A percentile compares a stretch with the other conserved stretches of the same genome.
phyloP scores from a whole-genome alignment of 2,888 invertebrate species.

The Parnassius orleans region DNA sequence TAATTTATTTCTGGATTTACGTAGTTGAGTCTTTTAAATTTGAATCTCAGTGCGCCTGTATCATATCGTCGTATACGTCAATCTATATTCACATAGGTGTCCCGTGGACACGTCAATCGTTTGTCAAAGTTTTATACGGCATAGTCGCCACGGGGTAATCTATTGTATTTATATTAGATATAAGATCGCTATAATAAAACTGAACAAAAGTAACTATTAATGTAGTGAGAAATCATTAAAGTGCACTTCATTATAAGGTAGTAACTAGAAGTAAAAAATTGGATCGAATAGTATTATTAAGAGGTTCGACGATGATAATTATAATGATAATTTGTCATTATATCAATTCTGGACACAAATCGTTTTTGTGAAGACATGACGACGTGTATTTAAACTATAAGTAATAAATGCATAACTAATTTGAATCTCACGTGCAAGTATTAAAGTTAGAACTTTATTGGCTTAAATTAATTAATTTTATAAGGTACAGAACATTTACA shows the following conservation, averaged over 20 bases:
- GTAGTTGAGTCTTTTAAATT: conserved; percentile 14
- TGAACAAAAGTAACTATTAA: conserved; percentile 52
- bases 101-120: conserved; percentile 29
- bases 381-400: no score
- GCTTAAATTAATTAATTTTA: conserved; percentile 1
- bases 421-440: conserved; percentile 10
- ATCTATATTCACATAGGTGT: conserved; percentile 22
- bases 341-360: neutral
- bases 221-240: conserved; percentile 71
- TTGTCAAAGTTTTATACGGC: conserved; percentile 31
- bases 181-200: conserved; percentile 45
- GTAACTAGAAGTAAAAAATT: conserved; percentile 30
- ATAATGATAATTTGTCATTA: neutral
- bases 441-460: neutral
- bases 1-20: conserved; percentile 16
- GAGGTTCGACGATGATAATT: conserved; percentile 1
- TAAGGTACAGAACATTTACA: no score
- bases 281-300: conserved; percentile 21
- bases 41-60: conserved; percentile 33
- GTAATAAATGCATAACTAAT: conserved; percentile 1
- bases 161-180: conserved; percentile 35
- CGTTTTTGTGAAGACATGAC: conserved; percentile 1
- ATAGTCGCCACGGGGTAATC: conserved; percentile 35
- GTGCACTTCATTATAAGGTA: conserved; percentile 66
- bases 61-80: conserved; percentile 41